Base-by-base conservation (phyloP, 2,888 invertebrate genomes). In the Cordylochernes scorpioides region DNA sequence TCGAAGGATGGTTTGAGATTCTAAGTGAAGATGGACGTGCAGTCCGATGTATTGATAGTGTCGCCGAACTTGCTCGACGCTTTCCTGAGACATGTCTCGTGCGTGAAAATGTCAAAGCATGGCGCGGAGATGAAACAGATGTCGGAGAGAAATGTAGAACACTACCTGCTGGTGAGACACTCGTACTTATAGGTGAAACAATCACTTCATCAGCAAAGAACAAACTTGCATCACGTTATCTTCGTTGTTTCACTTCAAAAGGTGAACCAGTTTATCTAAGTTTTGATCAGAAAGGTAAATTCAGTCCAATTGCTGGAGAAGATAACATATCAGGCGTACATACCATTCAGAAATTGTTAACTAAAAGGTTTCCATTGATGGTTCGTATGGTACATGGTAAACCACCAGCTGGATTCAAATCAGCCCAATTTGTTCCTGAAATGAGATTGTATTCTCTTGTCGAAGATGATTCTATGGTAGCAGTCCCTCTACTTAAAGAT, bases 251-350 rank as follows among this genome's bases (percentile, higher is more conserved):
- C 32, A 82, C 84, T 50, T 63, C 66, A 12, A 69, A 70, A 50
- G 82, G 80, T 22, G 77, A 80, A 48, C 69, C 66, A 43, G 61
- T 86, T 17, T 64, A 77, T 46, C 57, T 86, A 40, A 69, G 71
- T 36, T 62, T 77, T 50, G 82, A 84, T 48, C 75, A 78, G 53
- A 67, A 75, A 49, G 82, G 80, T 19, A 70, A 75, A 47, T 84
- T 88, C 57, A 84, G 82, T 45, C 77, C 80, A 27, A 61, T 88
- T 31, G 86, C 86, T 36, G 69, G 77, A 47, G 77, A 80, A 53
- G 80, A 80, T 47, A 82, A 80, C 55, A 82, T 88, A 39, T 77
- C 80, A 49, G 86, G 86, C 14, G 86, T 86, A 12, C 86, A 88
- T 53, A 74, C 75, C 39, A 77, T 82, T 10, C 68, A 71, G 48